These are phyloP conservation scores for Ophraella communa DNA, from an alignment of 2,888 invertebrate genomes.

Conservation along the genomic window DNA sequence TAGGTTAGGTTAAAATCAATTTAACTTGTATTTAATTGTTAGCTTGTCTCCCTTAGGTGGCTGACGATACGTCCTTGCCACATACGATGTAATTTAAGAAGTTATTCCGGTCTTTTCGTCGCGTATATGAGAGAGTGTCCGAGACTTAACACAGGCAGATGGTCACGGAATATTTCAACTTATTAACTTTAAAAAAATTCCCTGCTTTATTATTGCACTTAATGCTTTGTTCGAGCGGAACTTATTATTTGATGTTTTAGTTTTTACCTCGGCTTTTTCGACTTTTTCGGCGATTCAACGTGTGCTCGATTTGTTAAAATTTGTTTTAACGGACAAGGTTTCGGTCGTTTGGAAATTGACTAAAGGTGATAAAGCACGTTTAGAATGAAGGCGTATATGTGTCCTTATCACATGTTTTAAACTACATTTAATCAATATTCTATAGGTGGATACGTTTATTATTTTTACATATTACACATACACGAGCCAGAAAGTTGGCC, in stretches of 20 bases:
- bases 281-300: slow-evolving; percentile 11
- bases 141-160: slow-evolving; percentile 27
- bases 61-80: slow-evolving; percentile 9
- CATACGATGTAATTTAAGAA: slow-evolving; percentile 21
- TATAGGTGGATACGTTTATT: too few species aligned
- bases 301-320: slow-evolving; percentile 7
- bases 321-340: neutral
- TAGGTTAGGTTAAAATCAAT: neutral
- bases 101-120: slow-evolving; percentile 25
- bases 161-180: slow-evolving; percentile 19
- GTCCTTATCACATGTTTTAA: too few species aligned
- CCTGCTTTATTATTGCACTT: slow-evolving; percentile 29
- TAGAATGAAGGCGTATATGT: neutral
- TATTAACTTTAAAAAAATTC: slow-evolving; percentile 28
- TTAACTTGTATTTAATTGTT: neutral
- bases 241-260: slow-evolving; percentile 22
- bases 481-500: too few species aligned
- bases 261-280: slow-evolving; percentile 12
- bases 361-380: neutral
- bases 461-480: too few species aligned
- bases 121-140: slow-evolving; percentile 7
- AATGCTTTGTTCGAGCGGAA: slow-evolving; percentile 24
- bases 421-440: too few species aligned
- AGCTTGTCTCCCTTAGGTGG: neutral
- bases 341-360: slow-evolving; percentile 3